A percentile compares a stretch with the other conserved stretches of the same genome.
phyloP scores from a whole-genome alignment of 2,797 vertebrate species.

The Odontamblyopus rebecca region DNA sequence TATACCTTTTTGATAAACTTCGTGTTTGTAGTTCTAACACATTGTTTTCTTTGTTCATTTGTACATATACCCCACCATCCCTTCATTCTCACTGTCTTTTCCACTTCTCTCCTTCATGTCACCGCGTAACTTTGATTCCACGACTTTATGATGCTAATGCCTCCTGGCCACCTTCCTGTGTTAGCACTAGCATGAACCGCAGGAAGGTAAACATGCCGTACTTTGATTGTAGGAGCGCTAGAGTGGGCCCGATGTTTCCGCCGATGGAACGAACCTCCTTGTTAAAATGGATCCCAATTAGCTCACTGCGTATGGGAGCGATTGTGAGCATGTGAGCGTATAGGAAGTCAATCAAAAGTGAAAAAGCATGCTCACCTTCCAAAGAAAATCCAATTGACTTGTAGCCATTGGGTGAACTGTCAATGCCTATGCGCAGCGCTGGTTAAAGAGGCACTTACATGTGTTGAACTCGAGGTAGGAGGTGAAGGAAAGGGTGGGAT shows the following conservation, averaged over 20 bases:
- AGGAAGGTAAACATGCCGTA: constrained; percentile 24
- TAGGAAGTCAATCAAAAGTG: constrained; percentile 42
- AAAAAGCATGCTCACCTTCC: constrained; percentile 29
- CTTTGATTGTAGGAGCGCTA: constrained; percentile 39
- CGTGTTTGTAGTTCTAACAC: constrained; percentile 45
- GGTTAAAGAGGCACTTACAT: constrained; percentile 19
- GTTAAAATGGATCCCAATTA: constrained; percentile 15
- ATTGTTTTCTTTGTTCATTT: constrained; percentile 48
- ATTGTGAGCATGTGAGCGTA: constrained; percentile 10
- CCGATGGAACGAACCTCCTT: constrained; percentile 6
- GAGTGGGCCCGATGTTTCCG: constrained; percentile 18
- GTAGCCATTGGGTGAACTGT: constrained; percentile 7
- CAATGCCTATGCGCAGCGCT: constrained; percentile 9
- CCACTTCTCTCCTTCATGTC: constrained; percentile 24
- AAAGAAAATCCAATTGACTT: constrained; percentile 24
- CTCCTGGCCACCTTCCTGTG: constrained; percentile 6
- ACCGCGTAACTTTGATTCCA: constrained; percentile 19
- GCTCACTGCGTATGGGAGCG: constrained; percentile 7
- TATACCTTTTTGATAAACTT: constrained; percentile 47
- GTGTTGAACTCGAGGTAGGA: constrained; percentile 24
- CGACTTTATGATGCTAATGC: constrained; percentile 61
- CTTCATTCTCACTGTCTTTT: constrained; percentile 27
- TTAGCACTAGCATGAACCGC: constrained; percentile 30
- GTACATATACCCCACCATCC: constrained; percentile 20
- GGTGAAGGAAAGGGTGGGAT: constrained; percentile 49